phyloP scores from a whole-genome alignment of 53 echinoderm and acorn worm genomes.

The Echinometra lucunter region DNA sequence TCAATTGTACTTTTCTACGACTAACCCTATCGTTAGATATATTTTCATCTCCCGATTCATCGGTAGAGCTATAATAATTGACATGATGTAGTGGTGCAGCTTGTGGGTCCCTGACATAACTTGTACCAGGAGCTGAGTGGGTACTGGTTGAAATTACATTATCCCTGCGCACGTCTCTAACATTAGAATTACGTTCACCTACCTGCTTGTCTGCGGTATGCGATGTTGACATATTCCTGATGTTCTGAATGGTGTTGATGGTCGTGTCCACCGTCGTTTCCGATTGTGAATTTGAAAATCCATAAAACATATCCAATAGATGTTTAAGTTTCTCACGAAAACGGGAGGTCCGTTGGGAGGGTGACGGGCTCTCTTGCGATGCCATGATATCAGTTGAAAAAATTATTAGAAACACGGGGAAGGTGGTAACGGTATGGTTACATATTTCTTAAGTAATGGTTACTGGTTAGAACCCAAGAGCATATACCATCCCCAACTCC shows the following conservation, averaged over 20 bases:
- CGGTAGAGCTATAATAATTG: neutral
- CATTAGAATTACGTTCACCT: neutral
- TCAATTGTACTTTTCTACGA: neutral
- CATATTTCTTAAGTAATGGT: neutral
- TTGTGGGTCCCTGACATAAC: neutral
- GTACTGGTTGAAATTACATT: neutral
- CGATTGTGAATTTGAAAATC: neutral
- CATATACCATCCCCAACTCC: neutral
- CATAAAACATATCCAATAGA: neutral
- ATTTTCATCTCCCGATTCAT: neutral
- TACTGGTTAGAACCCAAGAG: neutral
- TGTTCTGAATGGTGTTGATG: neutral
- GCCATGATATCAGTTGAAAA: neutral
- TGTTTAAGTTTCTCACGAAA: neutral
- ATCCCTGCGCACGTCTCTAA: neutral
- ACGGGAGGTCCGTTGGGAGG: neutral
- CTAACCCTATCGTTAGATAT: no score
- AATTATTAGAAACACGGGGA: neutral
- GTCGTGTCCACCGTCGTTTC: conserved; percentile 1
- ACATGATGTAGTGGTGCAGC: neutral
- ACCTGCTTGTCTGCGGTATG: neutral
- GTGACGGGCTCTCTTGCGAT: neutral
- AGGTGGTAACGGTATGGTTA: neutral
- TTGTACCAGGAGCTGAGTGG: neutral
- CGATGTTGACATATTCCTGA: neutral